Percentiles rank a stretch among this genome's conserved stretches.
Conservation (phyloP, 2,888 invertebrate genomes). For the Troides helena region DNA sequence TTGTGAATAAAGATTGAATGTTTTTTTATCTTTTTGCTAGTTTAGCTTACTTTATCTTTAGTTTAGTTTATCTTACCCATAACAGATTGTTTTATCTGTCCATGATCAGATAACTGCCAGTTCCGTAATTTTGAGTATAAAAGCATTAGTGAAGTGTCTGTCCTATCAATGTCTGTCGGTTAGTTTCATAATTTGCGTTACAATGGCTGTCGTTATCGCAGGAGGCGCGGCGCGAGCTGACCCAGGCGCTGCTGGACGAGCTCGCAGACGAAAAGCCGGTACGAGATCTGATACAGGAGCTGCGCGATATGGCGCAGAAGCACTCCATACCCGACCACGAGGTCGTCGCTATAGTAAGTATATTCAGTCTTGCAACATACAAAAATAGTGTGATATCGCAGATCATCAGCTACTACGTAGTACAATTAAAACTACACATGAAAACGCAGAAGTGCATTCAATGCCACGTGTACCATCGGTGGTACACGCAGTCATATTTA, state of each 20-base stretch:
- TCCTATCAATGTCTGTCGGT: neutral
- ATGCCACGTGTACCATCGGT: too few relatives aligned
- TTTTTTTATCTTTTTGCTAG: too few relatives aligned
- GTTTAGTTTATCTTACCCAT: too few relatives aligned
- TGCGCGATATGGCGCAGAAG: slow-evolving; percentile 91
- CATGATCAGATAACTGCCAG: neutral
- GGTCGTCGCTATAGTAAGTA: slow-evolving; percentile 89
- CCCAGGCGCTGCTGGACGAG: slow-evolving; percentile 88
- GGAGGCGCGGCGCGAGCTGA: slow-evolving; percentile 73
- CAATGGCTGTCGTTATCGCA: slow-evolving; percentile 53
- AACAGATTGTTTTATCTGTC: too few relatives aligned
- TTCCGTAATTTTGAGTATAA: neutral
- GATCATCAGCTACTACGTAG: too few relatives aligned
- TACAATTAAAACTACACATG: too few relatives aligned
- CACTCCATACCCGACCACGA: slow-evolving; percentile 95
- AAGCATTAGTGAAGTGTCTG: neutral
- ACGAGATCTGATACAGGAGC: slow-evolving; percentile 91
- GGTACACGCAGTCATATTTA: too few relatives aligned
- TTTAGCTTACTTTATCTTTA: too few relatives aligned
- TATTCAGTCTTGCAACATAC: neutral
- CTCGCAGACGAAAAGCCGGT: slow-evolving; percentile 92
- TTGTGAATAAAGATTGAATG: too few relatives aligned
- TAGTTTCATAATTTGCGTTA: neutral
- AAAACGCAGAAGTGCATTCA: too few relatives aligned
- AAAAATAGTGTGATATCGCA: too few relatives aligned